Conservation (phyloP, 2,888 invertebrate species). For the Lysandra bellargus region DNA sequence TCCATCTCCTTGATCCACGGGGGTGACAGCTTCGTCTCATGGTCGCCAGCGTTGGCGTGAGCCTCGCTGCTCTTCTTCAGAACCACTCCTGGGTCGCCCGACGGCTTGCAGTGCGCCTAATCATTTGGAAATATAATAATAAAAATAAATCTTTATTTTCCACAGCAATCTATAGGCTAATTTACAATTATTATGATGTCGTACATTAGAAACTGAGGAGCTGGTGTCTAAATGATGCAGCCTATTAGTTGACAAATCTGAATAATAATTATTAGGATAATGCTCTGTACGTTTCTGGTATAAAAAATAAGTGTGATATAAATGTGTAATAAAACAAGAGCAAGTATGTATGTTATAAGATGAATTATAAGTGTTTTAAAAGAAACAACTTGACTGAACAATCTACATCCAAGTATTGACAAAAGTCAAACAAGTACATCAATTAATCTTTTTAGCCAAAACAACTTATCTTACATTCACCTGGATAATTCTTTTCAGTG, state of each 20-base stretch:
- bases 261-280: no score
- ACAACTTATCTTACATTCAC: not conserved
- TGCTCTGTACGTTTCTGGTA: no score
- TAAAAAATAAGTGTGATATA: no score
- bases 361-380: no score
- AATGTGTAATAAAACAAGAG: not conserved
- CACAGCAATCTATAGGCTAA: no score
- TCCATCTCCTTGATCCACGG: conserved; percentile 33
- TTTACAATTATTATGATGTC: no score
- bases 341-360: not conserved
- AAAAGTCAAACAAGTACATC: not conserved
- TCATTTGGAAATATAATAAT: not conserved
- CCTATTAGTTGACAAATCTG: no score
- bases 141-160: no score
- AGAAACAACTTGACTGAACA: not conserved
- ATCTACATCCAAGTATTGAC: not conserved
- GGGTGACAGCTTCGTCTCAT: conserved; percentile 2
- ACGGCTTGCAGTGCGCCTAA: conserved; percentile 4
- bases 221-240: no score
- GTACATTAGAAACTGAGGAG: no score
- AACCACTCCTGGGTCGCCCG: not conserved
- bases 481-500: not conserved
- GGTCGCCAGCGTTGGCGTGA: not conserved
- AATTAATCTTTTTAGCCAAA: not conserved
- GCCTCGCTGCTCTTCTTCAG: conserved; percentile 16